Evolutionary conservation across 2,797 vertebrate species (phyloP).

Genomic region (Characodon lateralis): DNA sequence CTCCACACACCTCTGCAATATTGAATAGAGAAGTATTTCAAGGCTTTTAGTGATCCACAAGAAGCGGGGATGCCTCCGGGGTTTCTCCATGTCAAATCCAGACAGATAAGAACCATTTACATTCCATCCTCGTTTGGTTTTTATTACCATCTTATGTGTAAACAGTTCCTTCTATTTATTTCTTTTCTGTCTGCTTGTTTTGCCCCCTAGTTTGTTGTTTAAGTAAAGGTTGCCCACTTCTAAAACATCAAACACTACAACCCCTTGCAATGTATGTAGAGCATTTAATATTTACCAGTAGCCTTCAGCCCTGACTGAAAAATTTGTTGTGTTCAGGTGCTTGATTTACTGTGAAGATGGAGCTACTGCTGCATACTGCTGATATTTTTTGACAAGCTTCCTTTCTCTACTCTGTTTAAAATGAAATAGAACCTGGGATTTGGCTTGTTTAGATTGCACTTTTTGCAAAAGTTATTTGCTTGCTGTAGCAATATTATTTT

Average conservation of each 20-base stretch:
- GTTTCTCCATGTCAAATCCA: conserved; percentile 69
- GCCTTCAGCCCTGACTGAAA: conserved; percentile 51
- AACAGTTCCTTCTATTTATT: conserved; percentile 5
- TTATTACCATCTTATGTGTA: not conserved
- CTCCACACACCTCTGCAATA: conserved; percentile 73
- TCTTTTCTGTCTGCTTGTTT: conserved; percentile 2
- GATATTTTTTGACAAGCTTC: conserved; percentile 63
- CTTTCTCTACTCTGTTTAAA: too few relatives aligned
- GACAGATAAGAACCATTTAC: conserved; percentile 12
- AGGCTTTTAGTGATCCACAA: conserved; percentile 70
- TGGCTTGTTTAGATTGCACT: too few relatives aligned
- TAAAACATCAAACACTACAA: conserved; percentile 70
- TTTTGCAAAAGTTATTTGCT: not conserved
- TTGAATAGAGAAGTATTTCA: conserved; percentile 64
- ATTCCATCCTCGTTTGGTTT: conserved; percentile 1
- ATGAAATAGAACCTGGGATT: too few relatives aligned
- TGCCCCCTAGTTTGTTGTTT: conserved; percentile 39
- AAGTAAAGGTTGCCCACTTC: conserved; percentile 49
- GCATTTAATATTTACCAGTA: conserved; percentile 82
- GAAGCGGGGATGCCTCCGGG: conserved; percentile 55
- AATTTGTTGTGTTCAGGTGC: conserved; percentile 55
- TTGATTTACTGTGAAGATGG: conserved; percentile 69
- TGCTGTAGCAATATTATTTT: not conserved
- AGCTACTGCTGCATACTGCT: conserved; percentile 45
- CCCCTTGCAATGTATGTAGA: conserved; percentile 75